These are phyloP conservation scores for Phymastichus coffea DNA, from an alignment of 1,140 invertebrate species.

Conservation along the genomic window DNA sequence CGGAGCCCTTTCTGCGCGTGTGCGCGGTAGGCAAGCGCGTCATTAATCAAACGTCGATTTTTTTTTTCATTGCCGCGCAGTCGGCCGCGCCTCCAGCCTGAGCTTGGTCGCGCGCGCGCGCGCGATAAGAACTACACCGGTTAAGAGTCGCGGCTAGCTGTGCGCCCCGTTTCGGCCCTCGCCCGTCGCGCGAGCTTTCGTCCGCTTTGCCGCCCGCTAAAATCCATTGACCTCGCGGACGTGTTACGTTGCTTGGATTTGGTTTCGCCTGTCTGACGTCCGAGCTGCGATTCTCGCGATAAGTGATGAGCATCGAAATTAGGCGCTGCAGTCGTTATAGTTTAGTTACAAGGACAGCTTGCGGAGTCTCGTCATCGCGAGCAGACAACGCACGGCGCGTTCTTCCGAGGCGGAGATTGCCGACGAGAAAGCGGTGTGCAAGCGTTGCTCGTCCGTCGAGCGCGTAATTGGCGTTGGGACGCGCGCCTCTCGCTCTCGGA, in stretches of 20 bases:
- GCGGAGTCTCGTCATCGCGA: too few species aligned
- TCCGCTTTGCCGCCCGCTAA: conserved; percentile 5
- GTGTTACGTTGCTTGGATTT: conserved; percentile 12
- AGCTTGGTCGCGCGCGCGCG: conserved; percentile 15
- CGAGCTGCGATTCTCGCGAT: neutral
- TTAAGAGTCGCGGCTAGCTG: conserved; percentile 6
- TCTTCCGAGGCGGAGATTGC: too few species aligned
- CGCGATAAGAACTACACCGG: conserved; percentile 20
- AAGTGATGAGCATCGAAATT: neutral
- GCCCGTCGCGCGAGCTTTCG: conserved; percentile 7
- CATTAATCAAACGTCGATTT: conserved; percentile 20
- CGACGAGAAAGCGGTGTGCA: too few species aligned
- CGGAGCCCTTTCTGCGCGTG: neutral
- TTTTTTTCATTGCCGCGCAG: neutral
- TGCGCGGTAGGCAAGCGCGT: neutral
- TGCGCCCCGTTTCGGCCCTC: neutral
- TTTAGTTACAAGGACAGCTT: too few species aligned
- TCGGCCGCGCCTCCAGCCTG: neutral
- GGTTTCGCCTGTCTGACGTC: neutral
- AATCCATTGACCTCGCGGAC: conserved; percentile 18
- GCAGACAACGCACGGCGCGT: too few species aligned
- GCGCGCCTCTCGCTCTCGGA: too few species aligned
- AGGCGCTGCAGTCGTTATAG: neutral
- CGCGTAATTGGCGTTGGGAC: too few species aligned
- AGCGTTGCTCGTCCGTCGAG: too few species aligned